These are phyloP conservation scores for Scylla paramamosain DNA, from an alignment of 1,140 invertebrate species.

Conservation along the genomic window DNA sequence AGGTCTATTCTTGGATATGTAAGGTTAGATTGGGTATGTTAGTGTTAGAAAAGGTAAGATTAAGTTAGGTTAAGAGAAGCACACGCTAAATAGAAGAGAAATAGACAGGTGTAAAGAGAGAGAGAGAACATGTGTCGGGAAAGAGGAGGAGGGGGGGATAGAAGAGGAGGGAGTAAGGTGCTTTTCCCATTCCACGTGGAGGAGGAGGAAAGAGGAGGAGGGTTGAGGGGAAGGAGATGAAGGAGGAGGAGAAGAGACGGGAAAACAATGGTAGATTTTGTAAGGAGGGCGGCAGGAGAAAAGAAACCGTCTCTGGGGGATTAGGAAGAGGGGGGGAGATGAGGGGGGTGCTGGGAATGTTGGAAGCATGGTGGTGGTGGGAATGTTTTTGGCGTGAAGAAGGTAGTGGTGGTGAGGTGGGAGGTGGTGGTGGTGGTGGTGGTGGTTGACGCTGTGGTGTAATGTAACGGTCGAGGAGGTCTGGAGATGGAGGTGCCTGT, in stretches of 20 bases:
- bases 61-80: too few species aligned
- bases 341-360: not conserved
- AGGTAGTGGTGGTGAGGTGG: not conserved
- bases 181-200: not conserved
- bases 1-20: too few species aligned
- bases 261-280: not conserved
- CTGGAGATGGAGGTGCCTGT: too few species aligned
- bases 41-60: too few species aligned
- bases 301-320: not conserved
- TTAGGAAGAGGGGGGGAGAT: not conserved
- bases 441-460: not conserved
- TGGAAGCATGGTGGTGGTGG: slow-evolving; percentile 31
- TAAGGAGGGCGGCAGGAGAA: not conserved
- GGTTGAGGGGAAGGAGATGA: not conserved
- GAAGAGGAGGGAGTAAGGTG: not conserved
- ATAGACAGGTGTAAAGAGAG: not conserved
- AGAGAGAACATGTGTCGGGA: not conserved
- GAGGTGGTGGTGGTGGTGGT: not conserved
- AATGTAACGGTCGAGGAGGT: too few species aligned
- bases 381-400: not conserved
- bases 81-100: not conserved
- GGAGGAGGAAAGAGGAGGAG: not conserved
- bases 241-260: not conserved
- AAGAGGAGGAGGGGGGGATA: not conserved
- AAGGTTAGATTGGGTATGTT: too few species aligned